These are phyloP conservation scores for Apistogramma diplotaenia DNA, from an alignment of 2,113 vertebrate genomes.

Conservation along the genomic window DNA sequence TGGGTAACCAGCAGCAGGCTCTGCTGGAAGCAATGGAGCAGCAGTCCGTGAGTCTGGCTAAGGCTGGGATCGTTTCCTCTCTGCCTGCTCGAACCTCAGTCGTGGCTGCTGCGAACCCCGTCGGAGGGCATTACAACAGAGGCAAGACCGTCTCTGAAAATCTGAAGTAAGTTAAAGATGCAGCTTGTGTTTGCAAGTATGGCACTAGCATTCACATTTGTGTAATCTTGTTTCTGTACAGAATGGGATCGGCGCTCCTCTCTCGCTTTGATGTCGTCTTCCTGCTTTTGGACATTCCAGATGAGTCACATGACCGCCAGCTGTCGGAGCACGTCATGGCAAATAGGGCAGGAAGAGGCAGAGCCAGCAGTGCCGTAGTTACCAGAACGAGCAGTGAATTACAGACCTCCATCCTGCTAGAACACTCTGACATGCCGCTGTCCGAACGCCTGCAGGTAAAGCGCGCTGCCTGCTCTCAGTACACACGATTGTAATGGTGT, in stretches of 20 bases:
- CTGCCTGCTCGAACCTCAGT: slow-evolving; percentile 94
- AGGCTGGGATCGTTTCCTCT: slow-evolving; percentile 94
- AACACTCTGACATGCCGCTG: slow-evolving; percentile 80
- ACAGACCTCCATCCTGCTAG: slow-evolving; percentile 84
- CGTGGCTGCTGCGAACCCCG: slow-evolving; percentile 92
- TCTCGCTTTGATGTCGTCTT: slow-evolving; percentile 97
- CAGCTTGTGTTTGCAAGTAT: too few relatives aligned
- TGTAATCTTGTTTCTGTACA: slow-evolving; percentile 51
- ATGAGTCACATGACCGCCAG: slow-evolving; percentile 91
- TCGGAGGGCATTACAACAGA: slow-evolving; percentile 96
- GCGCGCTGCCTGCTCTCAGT: background rate
- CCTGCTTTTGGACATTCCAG: slow-evolving; percentile 93
- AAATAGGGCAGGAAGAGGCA: slow-evolving; percentile 80
- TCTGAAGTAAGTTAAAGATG: slow-evolving; percentile 81
- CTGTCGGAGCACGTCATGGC: slow-evolving; percentile 96
- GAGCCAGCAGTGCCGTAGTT: slow-evolving; percentile 72
- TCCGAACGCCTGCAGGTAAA: slow-evolving; percentile 88
- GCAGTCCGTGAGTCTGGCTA: slow-evolving; percentile 96
- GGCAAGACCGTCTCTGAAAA: slow-evolving; percentile 97
- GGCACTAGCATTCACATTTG: background rate
- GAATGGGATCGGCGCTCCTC: slow-evolving; percentile 94
- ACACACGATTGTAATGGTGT: background rate
- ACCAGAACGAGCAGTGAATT: slow-evolving; percentile 64
- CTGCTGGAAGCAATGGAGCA: slow-evolving; percentile 98
- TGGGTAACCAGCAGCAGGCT: slow-evolving; percentile 94